Evolutionary conservation across 2,888 invertebrate species (phyloP).

Genomic region (Archips crataeganus): DNA sequence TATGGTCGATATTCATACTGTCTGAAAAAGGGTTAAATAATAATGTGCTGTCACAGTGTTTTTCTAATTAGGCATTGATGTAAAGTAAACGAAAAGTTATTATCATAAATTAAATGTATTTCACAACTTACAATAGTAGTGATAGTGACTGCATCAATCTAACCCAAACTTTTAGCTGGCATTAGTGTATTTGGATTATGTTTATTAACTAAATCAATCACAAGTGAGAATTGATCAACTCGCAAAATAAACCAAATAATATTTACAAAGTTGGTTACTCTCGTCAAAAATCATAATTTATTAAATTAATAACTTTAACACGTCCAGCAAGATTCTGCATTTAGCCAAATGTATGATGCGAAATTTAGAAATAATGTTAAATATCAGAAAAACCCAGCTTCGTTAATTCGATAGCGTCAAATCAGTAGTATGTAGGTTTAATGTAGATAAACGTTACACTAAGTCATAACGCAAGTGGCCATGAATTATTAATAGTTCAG

Average conservation of each 20-base stretch:
- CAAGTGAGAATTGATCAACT: constrained; percentile 69
- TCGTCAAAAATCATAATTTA: constrained; percentile 41
- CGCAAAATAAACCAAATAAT: constrained; percentile 55
- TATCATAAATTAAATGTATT: constrained; percentile 83
- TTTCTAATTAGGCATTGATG: background rate
- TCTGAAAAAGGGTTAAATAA: no score
- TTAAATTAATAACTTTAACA: constrained; percentile 34
- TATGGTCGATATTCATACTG: no score
- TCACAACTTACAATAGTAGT: constrained; percentile 81
- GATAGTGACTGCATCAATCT: constrained; percentile 83
- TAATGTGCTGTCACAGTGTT: background rate
- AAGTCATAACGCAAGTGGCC: constrained; percentile 25
- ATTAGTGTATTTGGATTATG: constrained; percentile 83
- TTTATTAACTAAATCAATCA: constrained; percentile 75
- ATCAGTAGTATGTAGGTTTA: constrained; percentile 16
- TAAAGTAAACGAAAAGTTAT: constrained; percentile 43
- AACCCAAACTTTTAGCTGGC: constrained; percentile 84
- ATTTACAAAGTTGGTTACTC: constrained; percentile 62
- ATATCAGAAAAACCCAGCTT: background rate
- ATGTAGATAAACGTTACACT: constrained; percentile 21
- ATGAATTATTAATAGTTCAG: constrained; percentile 39
- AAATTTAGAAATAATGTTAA: constrained; percentile 17
- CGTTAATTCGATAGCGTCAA: constrained; percentile 1
- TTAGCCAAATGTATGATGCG: background rate
- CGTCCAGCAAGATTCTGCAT: constrained; percentile 1